Conservation (phyloP, 2,888 invertebrate genomes). For the Lepeophtheirus nordmannii region DNA sequence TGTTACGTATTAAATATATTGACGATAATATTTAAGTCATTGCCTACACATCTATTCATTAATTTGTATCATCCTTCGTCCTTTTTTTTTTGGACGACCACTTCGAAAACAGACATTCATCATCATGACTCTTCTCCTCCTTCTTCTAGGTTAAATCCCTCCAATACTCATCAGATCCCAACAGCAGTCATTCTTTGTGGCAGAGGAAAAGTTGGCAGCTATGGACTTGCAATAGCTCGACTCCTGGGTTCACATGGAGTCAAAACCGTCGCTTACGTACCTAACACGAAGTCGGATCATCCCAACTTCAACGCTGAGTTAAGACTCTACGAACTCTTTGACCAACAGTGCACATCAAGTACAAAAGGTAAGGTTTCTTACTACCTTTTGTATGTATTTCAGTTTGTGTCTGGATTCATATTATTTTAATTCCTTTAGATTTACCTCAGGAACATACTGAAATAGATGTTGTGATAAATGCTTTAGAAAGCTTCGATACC, state of each 20-base stretch:
- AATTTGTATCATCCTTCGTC: too few species aligned
- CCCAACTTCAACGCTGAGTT: neutral
- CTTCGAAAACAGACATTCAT: too few species aligned
- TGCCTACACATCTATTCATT: too few species aligned
- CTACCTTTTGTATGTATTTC: neutral
- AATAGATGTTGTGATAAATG: conserved; percentile 15
- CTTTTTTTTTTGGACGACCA: too few species aligned
- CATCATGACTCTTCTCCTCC: too few species aligned
- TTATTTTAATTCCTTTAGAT: too few species aligned
- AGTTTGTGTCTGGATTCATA: too few species aligned
- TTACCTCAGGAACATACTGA: neutral
- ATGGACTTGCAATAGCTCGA: conserved; percentile 6
- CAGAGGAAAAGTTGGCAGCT: neutral
- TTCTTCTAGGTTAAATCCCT: neutral
- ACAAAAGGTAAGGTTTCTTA: neutral
- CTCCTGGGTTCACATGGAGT: conserved; percentile 17
- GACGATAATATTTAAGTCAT: too few species aligned
- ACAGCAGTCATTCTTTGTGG: conserved; percentile 14
- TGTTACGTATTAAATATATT: too few species aligned
- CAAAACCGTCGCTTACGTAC: conserved; percentile 1
- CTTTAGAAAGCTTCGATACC: conserved; percentile 13
- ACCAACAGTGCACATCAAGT: neutral
- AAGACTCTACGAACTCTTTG: neutral
- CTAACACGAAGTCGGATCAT: neutral
- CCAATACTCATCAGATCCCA: conserved; percentile 19